Conservation (phyloP, 92 coral and sea anemone genomes). For the Scolanthus callimorphus region DNA sequence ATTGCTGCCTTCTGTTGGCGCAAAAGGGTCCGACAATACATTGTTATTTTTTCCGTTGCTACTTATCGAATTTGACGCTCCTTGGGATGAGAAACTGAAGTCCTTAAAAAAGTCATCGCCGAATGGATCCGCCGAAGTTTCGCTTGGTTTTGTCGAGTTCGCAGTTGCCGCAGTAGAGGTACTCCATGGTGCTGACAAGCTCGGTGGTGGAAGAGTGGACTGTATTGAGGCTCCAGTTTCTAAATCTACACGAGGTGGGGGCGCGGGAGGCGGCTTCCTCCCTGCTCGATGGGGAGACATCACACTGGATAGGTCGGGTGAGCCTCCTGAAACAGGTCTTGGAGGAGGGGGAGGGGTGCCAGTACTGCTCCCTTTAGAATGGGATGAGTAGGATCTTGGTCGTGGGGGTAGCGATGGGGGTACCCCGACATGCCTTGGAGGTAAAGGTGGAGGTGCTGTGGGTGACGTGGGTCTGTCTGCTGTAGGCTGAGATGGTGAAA, state of each 20-base stretch:
- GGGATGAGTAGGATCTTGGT: constrained; percentile 45
- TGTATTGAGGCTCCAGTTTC: constrained; percentile 14
- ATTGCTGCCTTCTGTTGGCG: constrained; percentile 16
- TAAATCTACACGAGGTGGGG: constrained; percentile 90
- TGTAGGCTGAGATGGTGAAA: constrained; percentile 24
- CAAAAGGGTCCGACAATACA: constrained; percentile 10
- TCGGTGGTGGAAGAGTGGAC: background rate
- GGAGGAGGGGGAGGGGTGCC: constrained; percentile 43
- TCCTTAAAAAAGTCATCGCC: constrained; percentile 72
- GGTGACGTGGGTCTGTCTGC: constrained; percentile 55
- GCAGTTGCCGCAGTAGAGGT: background rate
- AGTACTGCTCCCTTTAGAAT: constrained; percentile 6
- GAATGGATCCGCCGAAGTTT: constrained; percentile 56
- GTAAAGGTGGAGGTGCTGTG: constrained; percentile 89
- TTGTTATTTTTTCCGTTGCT: background rate
- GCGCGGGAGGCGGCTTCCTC: constrained; percentile 79
- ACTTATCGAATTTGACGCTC: constrained; percentile 3
- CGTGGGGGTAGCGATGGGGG: constrained; percentile 97
- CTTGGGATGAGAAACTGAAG: constrained; percentile 47
- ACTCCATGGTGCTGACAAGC: background rate
- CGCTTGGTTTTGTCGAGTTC: constrained; percentile 5
- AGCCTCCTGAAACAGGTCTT: background rate
- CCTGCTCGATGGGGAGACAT: constrained; percentile 28
- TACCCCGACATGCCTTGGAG: constrained; percentile 75
- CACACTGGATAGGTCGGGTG: background rate